Percentiles rank a stretch among this genome's conserved stretches.
Conservation (phyloP, 2,888 invertebrate genomes). For the Camptogramma bilineatum region DNA sequence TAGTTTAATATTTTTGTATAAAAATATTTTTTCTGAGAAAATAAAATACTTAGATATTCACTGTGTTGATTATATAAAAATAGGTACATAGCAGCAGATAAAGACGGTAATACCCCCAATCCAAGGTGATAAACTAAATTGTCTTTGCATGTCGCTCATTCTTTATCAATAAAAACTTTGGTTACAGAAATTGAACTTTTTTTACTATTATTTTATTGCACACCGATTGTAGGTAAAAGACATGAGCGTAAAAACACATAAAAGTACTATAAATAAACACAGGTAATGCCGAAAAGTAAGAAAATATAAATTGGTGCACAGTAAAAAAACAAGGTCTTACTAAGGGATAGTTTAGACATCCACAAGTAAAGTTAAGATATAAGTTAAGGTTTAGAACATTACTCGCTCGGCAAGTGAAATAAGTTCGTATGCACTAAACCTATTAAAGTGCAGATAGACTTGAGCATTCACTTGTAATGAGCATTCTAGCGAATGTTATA, state of each 20-base stretch:
- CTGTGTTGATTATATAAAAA: too few relatives aligned
- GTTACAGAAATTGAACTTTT: constrained; percentile 24
- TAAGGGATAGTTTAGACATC: too few relatives aligned
- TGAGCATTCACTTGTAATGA: too few relatives aligned
- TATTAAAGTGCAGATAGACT: too few relatives aligned
- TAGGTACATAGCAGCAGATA: not conserved
- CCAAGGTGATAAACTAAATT: constrained; percentile 19
- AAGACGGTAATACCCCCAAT: not conserved
- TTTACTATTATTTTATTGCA: constrained; percentile 29
- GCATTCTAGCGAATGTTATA: too few relatives aligned
- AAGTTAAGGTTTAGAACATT: too few relatives aligned
- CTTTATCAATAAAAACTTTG: constrained; percentile 23
- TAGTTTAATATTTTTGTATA: too few relatives aligned
- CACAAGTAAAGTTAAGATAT: too few relatives aligned
- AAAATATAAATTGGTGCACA: constrained; percentile 2
- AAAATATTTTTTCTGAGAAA: too few relatives aligned
- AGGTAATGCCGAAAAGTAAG: not conserved
- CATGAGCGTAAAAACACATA: constrained; percentile 18
- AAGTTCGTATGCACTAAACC: too few relatives aligned
- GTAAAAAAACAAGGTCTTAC: not conserved
- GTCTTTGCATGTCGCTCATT: constrained; percentile 18
- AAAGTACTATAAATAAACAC: constrained; percentile 22
- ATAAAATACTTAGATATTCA: too few relatives aligned
- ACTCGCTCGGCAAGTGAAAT: too few relatives aligned
- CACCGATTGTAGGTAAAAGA: constrained; percentile 18